Base-by-base conservation (phyloP, 1,140 invertebrate species). In the Pseudomyrmex cubaensis region DNA sequence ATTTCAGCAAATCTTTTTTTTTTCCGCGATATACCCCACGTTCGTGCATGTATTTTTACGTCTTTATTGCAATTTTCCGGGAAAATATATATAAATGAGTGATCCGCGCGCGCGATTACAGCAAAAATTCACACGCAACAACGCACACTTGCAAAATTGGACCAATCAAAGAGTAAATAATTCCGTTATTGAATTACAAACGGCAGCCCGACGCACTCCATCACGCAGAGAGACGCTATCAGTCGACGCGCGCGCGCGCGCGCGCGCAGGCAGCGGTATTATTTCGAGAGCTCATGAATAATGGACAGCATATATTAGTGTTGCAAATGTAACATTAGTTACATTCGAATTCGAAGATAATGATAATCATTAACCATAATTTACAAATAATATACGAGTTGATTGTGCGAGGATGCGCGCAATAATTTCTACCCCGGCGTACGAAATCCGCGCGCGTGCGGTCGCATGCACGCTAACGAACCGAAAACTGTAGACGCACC, bases 241-340 rank as follows among this genome's bases (percentile, higher is more conserved):
- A 50, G 75, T 35, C 35, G 57, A 62, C 63, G 57, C 75, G 69
- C 78, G 74, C 63, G 57, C 75, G 69, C 78, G 20, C 20, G 20
- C 20, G 57, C 22, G 78, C n/a, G 20, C 12, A 63, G 17, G 20
- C 66, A 7, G 13, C 62, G 50, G 74, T 80, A 70, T 80, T 72
- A 72, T 80, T 80, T 80, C 44, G 52, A 80, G 44, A 22, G 12
- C 56, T 70, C 64, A 80, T 80, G 76, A 80, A 80, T 80, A 80
- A 80, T 80, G 76, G 35, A 80, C 66, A 25, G 56, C 25, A 54
- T 50, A 46, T 57, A 82, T 82, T 82, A 82, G 61, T 82, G 59
- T 82, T 82, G 78, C 78, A 82, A 82, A 82, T 82, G 67, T 82
- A 75, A 82, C 72, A 63, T 73, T 82, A 82, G 72, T 82, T 82